Evolutionary conservation across 2,113 vertebrate genomes (phyloP), one percentile per base, ranked within the genome.

Genomic region (Atlantisia rogersi): DNA sequence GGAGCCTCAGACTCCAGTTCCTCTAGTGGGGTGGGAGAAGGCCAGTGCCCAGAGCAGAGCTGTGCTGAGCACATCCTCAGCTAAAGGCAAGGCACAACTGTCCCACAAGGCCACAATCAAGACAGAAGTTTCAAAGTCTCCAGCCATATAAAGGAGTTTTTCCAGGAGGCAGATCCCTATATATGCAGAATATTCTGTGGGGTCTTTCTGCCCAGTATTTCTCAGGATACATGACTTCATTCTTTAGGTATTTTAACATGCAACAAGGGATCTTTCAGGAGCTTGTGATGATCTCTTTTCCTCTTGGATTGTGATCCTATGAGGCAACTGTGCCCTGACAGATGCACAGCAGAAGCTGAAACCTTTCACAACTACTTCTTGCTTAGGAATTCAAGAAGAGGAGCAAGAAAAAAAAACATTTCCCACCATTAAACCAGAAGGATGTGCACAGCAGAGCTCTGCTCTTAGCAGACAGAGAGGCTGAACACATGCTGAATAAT

Each of bases 81-180:
- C 15, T 4, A 12, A 65, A 44, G 21, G 40, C 58, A 83, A 53
- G 35, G 42, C 58, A 79, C 73, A 31, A 37, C 16, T 15, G 12
- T 26, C 35, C 14, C 7, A 9, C 0, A 22, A 79, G 16, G 39
- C 21, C 67, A 64, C 0, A 0, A 32, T 21, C 18, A 25, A 32
- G 46, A 25, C 39, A 75, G 22, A 65, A 56, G 29, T 46, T 65
- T 64, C 62, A 19, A 50, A 64, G 24, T 44, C 18, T 56, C 44
- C 59, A 74, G 42, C 19, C 48, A n/a, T 26, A 26, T 0, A 58
- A 18, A 74, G 31, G 15, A 78, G 15, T 16, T 86, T 83, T 78
- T 67, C 42, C 31, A 50, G 77, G 67, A 82, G 62, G 77, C 6
- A 60, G 24, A 18, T 8, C 48, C 7, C 58, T 50, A 40, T 18